Percentiles rank a stretch among this genome's conserved stretches.
Conservation (phyloP, 2,113 vertebrate species). For the Orcinus orca region DNA sequence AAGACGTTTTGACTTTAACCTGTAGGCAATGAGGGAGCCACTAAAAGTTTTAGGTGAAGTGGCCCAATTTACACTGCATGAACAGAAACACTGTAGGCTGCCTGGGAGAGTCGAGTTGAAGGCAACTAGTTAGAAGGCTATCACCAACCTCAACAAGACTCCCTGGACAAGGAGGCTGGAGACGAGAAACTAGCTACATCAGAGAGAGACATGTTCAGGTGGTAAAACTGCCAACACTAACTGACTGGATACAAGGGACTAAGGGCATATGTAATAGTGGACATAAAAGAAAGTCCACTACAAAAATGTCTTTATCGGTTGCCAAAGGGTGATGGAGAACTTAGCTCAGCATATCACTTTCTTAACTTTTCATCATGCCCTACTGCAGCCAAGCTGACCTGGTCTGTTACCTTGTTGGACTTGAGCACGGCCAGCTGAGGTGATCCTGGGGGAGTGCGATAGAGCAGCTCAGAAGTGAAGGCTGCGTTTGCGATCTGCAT, state of each 20-base stretch:
- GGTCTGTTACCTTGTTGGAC: conserved; percentile 88
- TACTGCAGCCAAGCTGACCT: not conserved
- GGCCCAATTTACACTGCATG: not conserved
- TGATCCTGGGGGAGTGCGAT: conserved; percentile 89
- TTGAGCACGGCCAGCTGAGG: conserved; percentile 90
- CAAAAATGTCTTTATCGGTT: not conserved
- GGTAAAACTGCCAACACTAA: not conserved
- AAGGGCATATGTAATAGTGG: not conserved
- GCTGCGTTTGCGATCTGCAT: conserved; percentile 96
- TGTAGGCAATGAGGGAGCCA: not conserved
- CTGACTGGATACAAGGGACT: not conserved
- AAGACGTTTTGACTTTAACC: not conserved
- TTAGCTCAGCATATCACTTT: not conserved
- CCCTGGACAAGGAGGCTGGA: not conserved
- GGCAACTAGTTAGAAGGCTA: not conserved
- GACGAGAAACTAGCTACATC: not conserved
- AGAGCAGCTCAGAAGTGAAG: conserved; percentile 89
- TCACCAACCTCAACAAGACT: not conserved
- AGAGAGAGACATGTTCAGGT: not conserved
- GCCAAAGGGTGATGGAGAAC: not conserved
- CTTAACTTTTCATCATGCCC: not conserved
- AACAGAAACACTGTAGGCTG: not conserved
- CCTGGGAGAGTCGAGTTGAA: not conserved
- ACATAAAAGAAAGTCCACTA: not conserved
- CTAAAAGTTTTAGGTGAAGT: not conserved